A percentile compares a stretch with the other conserved stretches of the same genome.
Conservation (phyloP, 2,888 invertebrate genomes). For the Hypena proboscidalis region DNA sequence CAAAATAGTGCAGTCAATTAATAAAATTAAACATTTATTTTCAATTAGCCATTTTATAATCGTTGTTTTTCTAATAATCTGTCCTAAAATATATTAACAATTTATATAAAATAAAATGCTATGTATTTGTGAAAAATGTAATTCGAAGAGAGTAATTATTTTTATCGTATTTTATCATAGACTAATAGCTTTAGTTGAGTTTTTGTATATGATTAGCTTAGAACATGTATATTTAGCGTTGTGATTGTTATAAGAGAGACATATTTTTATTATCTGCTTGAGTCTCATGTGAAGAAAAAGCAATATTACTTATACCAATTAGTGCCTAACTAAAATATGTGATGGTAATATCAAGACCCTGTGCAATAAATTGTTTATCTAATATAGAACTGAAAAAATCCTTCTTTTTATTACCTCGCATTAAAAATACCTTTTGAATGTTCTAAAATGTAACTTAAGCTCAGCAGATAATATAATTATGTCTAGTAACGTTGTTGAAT, state of each 20-base stretch:
- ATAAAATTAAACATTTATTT: conserved; percentile 12
- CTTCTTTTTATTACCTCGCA: too few species aligned
- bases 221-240: conserved; percentile 28
- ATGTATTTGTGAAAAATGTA: conserved; percentile 16
- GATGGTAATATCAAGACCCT: neutral
- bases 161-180: conserved; percentile 37
- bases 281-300: too few species aligned
- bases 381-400: too few species aligned
- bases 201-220: conserved; percentile 38
- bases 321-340: neutral
- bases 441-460: too few species aligned
- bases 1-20: conserved; percentile 45
- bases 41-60: conserved; percentile 7
- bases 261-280: conserved; percentile 19
- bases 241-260: conserved; percentile 25
- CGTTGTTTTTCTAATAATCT: conserved; percentile 23
- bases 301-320: neutral
- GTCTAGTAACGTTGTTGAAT: conserved; percentile 13
- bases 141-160: conserved; percentile 38
- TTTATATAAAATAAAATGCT: conserved; percentile 12
- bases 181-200: conserved; percentile 38
- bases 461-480: conserved; percentile 19
- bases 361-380: too few species aligned
- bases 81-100: neutral
- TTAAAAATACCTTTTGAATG: too few species aligned